Evolutionary conservation across 2,113 vertebrate species (phyloP).

Genomic region (Chloroceryle aenea): DNA sequence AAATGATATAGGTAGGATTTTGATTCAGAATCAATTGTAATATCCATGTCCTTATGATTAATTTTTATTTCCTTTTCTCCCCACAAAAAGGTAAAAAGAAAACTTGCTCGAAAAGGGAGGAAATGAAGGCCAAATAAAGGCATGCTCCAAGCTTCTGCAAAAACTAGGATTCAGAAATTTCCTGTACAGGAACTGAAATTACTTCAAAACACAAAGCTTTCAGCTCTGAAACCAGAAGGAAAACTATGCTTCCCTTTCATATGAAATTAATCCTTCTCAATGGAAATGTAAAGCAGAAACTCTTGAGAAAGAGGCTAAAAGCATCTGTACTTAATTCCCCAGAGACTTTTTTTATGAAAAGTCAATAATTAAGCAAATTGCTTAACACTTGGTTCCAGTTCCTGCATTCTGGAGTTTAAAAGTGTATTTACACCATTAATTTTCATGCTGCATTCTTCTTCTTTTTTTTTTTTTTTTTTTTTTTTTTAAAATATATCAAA

Average conservation of each 20-base stretch:
- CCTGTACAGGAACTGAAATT: constrained; percentile 78
- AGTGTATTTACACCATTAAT: constrained; percentile 78
- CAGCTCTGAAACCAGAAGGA: constrained; percentile 83
- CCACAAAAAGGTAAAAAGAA: constrained; percentile 90
- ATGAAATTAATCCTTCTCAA: constrained; percentile 67
- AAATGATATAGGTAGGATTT: neutral
- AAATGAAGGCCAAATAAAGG: constrained; percentile 81
- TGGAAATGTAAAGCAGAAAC: constrained; percentile 78
- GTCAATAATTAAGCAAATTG: constrained; percentile 88
- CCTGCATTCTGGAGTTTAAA: constrained; percentile 82
- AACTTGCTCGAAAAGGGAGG: constrained; percentile 71
- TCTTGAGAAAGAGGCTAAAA: constrained; percentile 80
- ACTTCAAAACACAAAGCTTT: constrained; percentile 86
- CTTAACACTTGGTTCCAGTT: constrained; percentile 83
- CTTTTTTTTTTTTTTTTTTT: constrained; percentile 65
- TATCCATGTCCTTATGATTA: neutral
- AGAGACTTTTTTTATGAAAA: constrained; percentile 83
- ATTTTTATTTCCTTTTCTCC: constrained; percentile 1
- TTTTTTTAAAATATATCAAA: too few species aligned
- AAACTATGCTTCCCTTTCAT: constrained; percentile 77
- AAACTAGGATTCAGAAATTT: constrained; percentile 76
- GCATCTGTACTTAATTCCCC: constrained; percentile 78
- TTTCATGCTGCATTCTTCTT: constrained; percentile 73
- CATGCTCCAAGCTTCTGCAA: constrained; percentile 78
- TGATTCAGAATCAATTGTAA: neutral